A percentile compares a stretch with the other conserved stretches of the same genome.
Conservation (phyloP, 2,113 vertebrate species). For the Perca fluviatilis region DNA sequence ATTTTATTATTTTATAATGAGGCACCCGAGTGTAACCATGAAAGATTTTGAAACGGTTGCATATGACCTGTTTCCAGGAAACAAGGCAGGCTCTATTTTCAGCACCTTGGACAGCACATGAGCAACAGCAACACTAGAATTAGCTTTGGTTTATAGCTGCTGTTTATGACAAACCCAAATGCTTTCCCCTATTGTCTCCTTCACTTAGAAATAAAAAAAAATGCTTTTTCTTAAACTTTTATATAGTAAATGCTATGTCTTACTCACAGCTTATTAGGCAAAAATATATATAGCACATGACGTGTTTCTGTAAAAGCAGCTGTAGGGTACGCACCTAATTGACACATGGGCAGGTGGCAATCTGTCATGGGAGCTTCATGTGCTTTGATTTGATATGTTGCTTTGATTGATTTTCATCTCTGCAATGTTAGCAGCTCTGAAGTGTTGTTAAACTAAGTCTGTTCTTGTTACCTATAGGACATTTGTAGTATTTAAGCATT, state of each 20-base stretch:
- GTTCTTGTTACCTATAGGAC: neutral
- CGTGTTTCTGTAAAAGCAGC: constrained; percentile 13
- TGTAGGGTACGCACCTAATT: constrained; percentile 37
- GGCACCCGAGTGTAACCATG: constrained; percentile 36
- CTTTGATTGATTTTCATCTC: constrained; percentile 16
- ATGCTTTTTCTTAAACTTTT: neutral
- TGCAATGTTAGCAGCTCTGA: constrained; percentile 8
- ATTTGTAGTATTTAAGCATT: neutral
- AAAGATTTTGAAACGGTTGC: constrained; percentile 42
- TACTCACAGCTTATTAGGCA: constrained; percentile 12
- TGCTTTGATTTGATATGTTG: constrained; percentile 24
- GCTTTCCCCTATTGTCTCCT: neutral
- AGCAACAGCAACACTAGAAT: constrained; percentile 41
- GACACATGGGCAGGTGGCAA: constrained; percentile 62
- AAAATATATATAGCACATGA: neutral
- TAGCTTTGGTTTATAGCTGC: constrained; percentile 13
- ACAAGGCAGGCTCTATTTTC: constrained; percentile 72
- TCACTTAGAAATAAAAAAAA: neutral
- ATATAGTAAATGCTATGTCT: neutral
- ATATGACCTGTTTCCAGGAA: constrained; percentile 72
- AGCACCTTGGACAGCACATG: constrained; percentile 66
- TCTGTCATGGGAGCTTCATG: constrained; percentile 24
- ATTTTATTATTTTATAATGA: constrained; percentile 45
- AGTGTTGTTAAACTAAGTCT: neutral
- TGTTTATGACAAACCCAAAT: neutral